A percentile compares a stretch with the other conserved stretches of the same genome.
These are phyloP conservation scores for Epinotia brunnichana DNA, from an alignment of 2,888 invertebrate genomes.

Conservation along the genomic window DNA sequence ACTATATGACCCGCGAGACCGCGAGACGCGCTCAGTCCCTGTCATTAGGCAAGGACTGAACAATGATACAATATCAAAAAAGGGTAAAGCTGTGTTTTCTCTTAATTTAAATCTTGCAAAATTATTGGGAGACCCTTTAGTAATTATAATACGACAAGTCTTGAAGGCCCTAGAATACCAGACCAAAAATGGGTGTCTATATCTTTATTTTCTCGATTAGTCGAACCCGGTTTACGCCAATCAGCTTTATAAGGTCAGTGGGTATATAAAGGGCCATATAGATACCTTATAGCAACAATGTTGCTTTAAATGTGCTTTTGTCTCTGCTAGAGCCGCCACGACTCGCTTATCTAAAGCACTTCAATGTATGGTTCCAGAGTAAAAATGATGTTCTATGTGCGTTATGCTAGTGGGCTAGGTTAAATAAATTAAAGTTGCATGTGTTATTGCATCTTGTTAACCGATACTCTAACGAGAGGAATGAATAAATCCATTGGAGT, in stretches of 20 bases:
- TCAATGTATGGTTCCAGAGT: constrained; percentile 1
- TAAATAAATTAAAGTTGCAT: too few species aligned
- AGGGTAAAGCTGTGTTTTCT: too few species aligned
- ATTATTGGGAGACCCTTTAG: too few species aligned
- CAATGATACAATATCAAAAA: too few species aligned
- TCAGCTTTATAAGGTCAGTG: constrained; percentile 4
- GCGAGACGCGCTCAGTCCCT: too few species aligned
- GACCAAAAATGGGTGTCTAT: not conserved
- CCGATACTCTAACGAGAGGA: too few species aligned
- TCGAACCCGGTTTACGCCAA: not conserved
- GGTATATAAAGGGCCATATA: constrained; percentile 1
- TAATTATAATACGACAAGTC: too few species aligned
- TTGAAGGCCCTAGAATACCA: not conserved
- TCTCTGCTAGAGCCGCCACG: not conserved
- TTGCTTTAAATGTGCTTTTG: constrained; percentile 8
- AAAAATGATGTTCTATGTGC: not conserved
- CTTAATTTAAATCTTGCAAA: too few species aligned
- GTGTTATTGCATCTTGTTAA: too few species aligned
- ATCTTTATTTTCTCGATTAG: constrained; percentile 1
- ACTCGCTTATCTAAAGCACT: not conserved
- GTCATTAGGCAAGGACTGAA: too few species aligned
- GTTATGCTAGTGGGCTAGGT: not conserved
- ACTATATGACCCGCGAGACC: too few species aligned
- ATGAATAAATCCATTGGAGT: too few species aligned
- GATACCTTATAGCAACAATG: constrained; percentile 2